Evolutionary conservation across 2,888 invertebrate species (phyloP).

Genomic region (Ophraella communa): DNA sequence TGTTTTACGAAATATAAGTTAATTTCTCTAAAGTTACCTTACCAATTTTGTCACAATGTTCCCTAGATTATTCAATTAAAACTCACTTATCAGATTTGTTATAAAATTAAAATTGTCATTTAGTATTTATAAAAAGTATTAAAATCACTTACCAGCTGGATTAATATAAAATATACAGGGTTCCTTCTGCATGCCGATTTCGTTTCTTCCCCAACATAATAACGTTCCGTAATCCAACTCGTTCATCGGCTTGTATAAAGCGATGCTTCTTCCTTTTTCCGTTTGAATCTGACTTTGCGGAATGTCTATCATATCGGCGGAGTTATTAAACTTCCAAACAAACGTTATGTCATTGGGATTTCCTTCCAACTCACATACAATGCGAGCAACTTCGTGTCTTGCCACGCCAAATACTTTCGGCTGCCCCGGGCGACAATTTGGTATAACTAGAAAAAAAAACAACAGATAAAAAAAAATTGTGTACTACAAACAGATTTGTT

Average conservation of each 20-base stretch:
- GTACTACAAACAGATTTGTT: not conserved
- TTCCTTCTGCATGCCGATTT: constrained; percentile 73
- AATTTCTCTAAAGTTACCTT: too few relatives aligned
- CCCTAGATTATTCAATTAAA: too few relatives aligned
- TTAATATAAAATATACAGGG: constrained; percentile 78
- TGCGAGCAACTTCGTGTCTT: constrained; percentile 70
- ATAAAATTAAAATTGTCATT: too few relatives aligned
- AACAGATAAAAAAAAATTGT: too few relatives aligned
- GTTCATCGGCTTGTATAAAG: constrained; percentile 74
- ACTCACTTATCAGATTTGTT: too few relatives aligned
- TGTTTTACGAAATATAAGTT: too few relatives aligned
- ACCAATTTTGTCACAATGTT: too few relatives aligned
- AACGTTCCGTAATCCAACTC: constrained; percentile 78
- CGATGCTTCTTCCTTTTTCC: constrained; percentile 70
- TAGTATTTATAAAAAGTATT: too few relatives aligned
- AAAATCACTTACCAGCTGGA: constrained; percentile 74
- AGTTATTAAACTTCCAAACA: constrained; percentile 80
- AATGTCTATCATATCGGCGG: constrained; percentile 73
- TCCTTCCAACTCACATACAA: constrained; percentile 77
- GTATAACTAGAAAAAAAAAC: constrained; percentile 66
- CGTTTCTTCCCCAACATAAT: constrained; percentile 77
- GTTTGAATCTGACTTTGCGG: constrained; percentile 67
- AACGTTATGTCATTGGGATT: constrained; percentile 74
- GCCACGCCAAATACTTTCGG: constrained; percentile 75
- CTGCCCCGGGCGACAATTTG: constrained; percentile 74